Percentiles rank a stretch among this genome's conserved stretches.
These are phyloP conservation scores for Oreochromis aureus DNA, from an alignment of 2,113 vertebrate genomes.

Conservation along the genomic window DNA sequence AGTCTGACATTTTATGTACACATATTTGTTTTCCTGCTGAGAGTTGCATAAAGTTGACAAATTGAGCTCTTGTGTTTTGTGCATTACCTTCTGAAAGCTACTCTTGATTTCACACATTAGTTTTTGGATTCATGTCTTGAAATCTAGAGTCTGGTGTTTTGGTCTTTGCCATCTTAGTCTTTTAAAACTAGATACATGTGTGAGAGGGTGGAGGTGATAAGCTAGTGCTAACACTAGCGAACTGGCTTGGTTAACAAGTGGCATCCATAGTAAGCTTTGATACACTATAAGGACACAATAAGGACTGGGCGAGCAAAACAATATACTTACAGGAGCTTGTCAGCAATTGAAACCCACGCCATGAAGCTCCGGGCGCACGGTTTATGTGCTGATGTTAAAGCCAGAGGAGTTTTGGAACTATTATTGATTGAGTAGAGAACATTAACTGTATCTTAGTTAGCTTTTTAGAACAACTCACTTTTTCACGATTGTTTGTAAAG, in stretches of 20 bases:
- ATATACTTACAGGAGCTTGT: background rate
- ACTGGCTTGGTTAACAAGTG: background rate
- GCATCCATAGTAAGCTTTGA: rapidly evolving
- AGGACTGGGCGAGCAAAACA: background rate
- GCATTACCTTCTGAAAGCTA: background rate
- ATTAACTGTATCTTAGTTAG: background rate
- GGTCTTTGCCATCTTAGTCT: background rate
- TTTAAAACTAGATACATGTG: background rate
- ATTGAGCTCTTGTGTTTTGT: background rate
- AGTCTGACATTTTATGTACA: background rate
- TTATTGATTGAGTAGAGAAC: background rate
- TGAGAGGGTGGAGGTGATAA: background rate
- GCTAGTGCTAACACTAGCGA: background rate
- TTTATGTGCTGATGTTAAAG: background rate
- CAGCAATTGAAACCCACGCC: background rate
- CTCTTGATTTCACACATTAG: background rate
- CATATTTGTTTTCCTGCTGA: background rate
- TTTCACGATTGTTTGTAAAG: background rate
- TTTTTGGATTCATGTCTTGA: background rate
- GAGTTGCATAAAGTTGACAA: background rate
- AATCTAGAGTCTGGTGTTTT: background rate
- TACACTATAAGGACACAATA: background rate
- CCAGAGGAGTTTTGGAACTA: background rate
- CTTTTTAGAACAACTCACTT: background rate
- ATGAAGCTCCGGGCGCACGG: background rate